Evolutionary conservation across 2,888 invertebrate species (phyloP), one percentile per base, ranked within the genome.

Genomic region (Alcis repandata): DNA sequence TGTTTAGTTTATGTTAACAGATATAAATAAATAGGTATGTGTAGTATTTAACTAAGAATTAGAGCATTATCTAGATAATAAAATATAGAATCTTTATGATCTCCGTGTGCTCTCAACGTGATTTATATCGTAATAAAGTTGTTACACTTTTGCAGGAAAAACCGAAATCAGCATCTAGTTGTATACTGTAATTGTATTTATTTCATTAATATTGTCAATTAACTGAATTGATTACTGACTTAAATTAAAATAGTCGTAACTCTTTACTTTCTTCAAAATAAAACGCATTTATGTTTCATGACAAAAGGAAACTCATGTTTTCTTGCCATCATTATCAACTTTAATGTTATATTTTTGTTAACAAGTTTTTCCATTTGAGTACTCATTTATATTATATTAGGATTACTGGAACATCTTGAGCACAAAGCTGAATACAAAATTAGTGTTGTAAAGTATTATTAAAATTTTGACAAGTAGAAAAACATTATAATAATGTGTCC

Each of bases 51-150:
- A 54, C 9, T 54, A 27, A 48, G 54, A n/a, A 40, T 32, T 46
- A 60, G 19, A 32, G 36, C 20, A 40, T 67, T 70, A 76, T 67
- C 73, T 74, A 74, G 71, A 46, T 52, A 60, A 46, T 59, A 33
- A 54, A 22, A 77, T 45, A 56, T 45, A 33, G 19, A 41, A 43
- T 43, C 74, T 77, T 80, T 75, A 74, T 83, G 85, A 86, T 87
- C 83, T 86, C 84, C 77, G 71, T 80, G 80, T 75, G 83, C 82
- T 83, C 81, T 86, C 81, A 79, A 76, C 72, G 71, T 76, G 77
- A 76, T 63, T 76, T 68, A 61, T 53, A 68, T 69, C 43, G 17
- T 58, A 48, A 57, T 52, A 20, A 52, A 6, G 11, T 36, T 22
- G 7, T 4, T 48, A 22, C 32, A 10, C 27, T n/a, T 38, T 52